Conservation (phyloP, 2,113 vertebrate species). For the Suricata suricatta region DNA sequence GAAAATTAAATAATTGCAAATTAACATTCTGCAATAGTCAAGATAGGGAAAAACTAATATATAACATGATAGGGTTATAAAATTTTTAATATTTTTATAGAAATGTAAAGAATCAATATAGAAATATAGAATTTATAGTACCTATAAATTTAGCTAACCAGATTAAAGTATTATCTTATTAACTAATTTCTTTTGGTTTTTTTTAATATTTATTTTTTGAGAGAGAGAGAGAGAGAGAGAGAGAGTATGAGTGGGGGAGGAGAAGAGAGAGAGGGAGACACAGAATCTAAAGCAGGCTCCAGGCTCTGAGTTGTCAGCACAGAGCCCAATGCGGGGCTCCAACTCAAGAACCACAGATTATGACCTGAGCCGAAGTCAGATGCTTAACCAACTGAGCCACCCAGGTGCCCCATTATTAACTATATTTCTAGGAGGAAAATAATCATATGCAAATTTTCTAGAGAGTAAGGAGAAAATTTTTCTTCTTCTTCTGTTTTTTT, state of each 20-base stretch:
- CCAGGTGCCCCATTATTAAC: not conserved
- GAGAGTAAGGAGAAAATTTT: not conserved
- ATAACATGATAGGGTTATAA: not conserved
- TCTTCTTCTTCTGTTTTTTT: too few species aligned
- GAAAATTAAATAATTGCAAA: not conserved
- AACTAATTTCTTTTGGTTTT: not conserved
- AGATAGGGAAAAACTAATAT: not conserved
- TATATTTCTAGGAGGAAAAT: not conserved
- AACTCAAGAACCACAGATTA: too few species aligned
- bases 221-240: too few species aligned
- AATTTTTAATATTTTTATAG: not conserved
- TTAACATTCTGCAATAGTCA: slow-evolving; percentile 28
- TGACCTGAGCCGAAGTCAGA: too few species aligned
- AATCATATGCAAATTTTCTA: not conserved
- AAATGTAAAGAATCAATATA: not conserved
- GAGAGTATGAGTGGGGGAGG: too few species aligned
- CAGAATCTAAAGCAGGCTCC: too few species aligned
- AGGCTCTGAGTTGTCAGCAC: too few species aligned
- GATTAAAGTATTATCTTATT: not conserved
- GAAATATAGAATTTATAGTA: not conserved
- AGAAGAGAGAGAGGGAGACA: too few species aligned
- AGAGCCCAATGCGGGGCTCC: too few species aligned
- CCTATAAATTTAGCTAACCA: not conserved
- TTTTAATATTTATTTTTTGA: too few species aligned
- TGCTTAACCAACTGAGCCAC: too few species aligned